Conservation (phyloP, 1,140 invertebrate species). For the Rhopalosiphum maidis region DNA sequence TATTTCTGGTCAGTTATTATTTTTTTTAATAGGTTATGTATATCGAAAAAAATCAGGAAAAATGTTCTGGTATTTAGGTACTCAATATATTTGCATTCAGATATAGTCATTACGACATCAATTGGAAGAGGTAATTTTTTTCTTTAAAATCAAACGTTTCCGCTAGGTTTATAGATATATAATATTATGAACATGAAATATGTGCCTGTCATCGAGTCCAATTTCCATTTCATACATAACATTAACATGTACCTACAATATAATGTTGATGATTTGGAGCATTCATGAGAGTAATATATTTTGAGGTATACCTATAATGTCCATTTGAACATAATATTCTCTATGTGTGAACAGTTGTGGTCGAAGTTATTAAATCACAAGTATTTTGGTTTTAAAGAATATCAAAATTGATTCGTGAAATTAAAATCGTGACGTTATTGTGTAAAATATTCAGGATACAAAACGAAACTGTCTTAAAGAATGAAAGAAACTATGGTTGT, state of each 20-base stretch:
- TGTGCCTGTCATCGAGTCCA: constrained; percentile 38
- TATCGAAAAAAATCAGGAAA: background rate
- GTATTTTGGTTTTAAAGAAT: constrained; percentile 4
- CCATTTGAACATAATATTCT: background rate
- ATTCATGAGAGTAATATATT: background rate
- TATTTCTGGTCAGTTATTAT: background rate
- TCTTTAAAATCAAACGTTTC: background rate
- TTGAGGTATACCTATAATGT: background rate
- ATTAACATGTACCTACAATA: background rate
- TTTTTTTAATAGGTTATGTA: background rate
- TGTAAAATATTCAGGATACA: constrained; percentile 35
- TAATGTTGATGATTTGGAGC: constrained; percentile 30
- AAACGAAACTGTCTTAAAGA: constrained; percentile 16
- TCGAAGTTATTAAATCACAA: background rate
- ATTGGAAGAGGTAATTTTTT: constrained; percentile 39
- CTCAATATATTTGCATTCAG: constrained; percentile 15
- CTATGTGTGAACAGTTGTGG: background rate
- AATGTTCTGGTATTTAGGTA: constrained; percentile 53
- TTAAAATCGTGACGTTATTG: constrained; percentile 46
- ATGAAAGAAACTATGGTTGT: background rate
- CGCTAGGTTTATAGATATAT: background rate
- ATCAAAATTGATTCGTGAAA: constrained; percentile 12
- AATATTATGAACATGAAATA: constrained; percentile 17
- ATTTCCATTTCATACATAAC: constrained; percentile 47
- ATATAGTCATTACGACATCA: constrained; percentile 33